Conservation (phyloP, 2,113 vertebrate genomes). For the Alaudala cheleensis region DNA sequence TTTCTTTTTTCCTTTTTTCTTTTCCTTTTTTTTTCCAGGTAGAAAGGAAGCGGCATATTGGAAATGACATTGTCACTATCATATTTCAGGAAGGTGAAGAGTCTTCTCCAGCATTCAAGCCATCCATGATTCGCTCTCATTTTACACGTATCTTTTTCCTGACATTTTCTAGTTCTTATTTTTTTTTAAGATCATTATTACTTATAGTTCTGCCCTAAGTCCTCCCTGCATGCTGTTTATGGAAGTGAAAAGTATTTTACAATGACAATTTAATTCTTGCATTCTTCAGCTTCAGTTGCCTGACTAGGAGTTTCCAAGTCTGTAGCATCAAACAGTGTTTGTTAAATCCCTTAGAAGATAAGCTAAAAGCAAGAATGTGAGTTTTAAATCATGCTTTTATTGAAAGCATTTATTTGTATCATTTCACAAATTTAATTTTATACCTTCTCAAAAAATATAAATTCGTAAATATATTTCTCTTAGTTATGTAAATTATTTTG, state of each 20-base stretch:
- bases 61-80: slow-evolving; percentile 98
- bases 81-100: slow-evolving; percentile 98
- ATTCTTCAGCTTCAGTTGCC: background rate
- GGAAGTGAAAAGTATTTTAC: background rate
- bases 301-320: background rate
- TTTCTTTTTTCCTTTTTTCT: background rate
- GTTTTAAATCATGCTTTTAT: background rate
- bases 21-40: slow-evolving; percentile 75
- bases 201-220: background rate
- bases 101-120: slow-evolving; percentile 90
- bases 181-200: background rate
- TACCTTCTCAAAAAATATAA: background rate
- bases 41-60: slow-evolving; percentile 97
- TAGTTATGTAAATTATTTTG: background rate
- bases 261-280: background rate
- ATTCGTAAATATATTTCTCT: background rate
- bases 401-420: background rate
- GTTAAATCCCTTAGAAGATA: background rate
- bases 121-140: slow-evolving; percentile 99
- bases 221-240: background rate
- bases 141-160: slow-evolving; percentile 94
- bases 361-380: background rate
- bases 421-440: background rate
- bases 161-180: background rate
- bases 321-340: background rate